Evolutionary conservation across 2,113 vertebrate genomes (phyloP).

Genomic region (Ascaphus truei): DNA sequence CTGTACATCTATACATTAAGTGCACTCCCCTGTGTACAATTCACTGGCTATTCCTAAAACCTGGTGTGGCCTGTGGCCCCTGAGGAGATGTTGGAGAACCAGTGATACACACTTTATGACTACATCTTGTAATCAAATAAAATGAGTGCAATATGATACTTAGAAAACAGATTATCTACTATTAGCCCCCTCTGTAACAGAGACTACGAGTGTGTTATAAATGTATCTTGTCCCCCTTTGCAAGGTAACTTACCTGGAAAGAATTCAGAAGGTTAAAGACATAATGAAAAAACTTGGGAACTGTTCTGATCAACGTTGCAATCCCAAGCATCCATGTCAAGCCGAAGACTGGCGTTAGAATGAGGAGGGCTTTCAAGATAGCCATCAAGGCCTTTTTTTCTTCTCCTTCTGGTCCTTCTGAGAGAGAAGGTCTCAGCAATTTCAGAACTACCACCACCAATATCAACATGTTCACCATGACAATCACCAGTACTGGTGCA

Average conservation of each 20-base stretch:
- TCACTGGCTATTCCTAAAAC: too few relatives aligned
- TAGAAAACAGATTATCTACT: too few relatives aligned
- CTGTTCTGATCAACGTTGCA: constrained; percentile 45
- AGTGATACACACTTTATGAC: too few relatives aligned
- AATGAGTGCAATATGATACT: too few relatives aligned
- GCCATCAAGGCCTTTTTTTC: constrained; percentile 57
- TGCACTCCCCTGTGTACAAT: too few relatives aligned
- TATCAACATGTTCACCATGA: constrained; percentile 65
- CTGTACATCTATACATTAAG: too few relatives aligned
- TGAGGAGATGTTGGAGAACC: too few relatives aligned
- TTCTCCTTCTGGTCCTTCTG: constrained; percentile 48
- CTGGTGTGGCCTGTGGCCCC: too few relatives aligned
- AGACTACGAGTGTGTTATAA: too few relatives aligned
- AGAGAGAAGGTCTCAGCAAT: constrained; percentile 55
- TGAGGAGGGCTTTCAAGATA: constrained; percentile 63
- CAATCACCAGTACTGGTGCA: constrained; percentile 67
- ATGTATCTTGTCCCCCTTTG: too few relatives aligned
- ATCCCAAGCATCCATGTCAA: constrained; percentile 72
- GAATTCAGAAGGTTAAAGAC: constrained; percentile 66
- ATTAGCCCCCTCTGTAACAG: too few relatives aligned
- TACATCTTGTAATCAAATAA: too few relatives aligned
- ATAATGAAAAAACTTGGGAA: constrained; percentile 43
- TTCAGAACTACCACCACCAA: constrained; percentile 65
- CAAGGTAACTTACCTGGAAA: constrained; percentile 60
- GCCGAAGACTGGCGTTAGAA: constrained; percentile 72